Base-by-base conservation (phyloP, 1,140 invertebrate species). In the Antheraea mylitta region DNA sequence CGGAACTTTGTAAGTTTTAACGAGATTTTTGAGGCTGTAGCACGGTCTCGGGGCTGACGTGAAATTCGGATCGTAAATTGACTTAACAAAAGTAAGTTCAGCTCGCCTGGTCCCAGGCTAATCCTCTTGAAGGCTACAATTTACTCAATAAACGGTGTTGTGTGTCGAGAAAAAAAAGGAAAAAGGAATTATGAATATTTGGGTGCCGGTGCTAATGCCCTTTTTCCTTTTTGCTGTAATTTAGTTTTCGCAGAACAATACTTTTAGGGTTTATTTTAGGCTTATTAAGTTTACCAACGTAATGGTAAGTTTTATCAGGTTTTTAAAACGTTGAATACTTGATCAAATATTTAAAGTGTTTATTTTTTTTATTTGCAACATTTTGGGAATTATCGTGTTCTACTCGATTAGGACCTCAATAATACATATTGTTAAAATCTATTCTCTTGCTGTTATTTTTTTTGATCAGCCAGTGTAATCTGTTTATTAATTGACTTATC, bases 1-100 rank as follows among this genome's bases (percentile, higher is more conserved):
- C 22, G 59, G 18, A 70, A 74, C 58, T 69, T 61, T 53, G 18
- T 38, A 80, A 80, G 76, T 80, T 80, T 80, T 80, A 80, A 80
- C 73, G 74, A 80, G 79, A 70, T 80, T 80, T 80, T 80, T 76
- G 79, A 78, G 73, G 73, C 64, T 58, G 66, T 65, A 59, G 30
- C 38, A 48, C 64, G 45, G 45, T 53, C 37, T 70, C 58, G n/a
- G 69, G 61, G 48, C 59, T 66, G 74, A 75, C 67, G 70, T 71
- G 73, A 77, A 76, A 76, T 80, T 78, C 69, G 64, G 71, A 66
- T 76, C 73, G 71, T 74, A 78, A 82, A 81, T 79, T 80, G 78
- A 81, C 78, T 83, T 80, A 76, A 71, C 63, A 66, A 71, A 81
- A 81, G 75, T 83, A 77, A 70, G 72, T 74, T 61, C 69, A 67